A percentile compares a stretch with the other conserved stretches of the same genome.
Evolutionary conservation across 2,888 invertebrate species (phyloP).

Genomic region (Leptopilina myrica): DNA sequence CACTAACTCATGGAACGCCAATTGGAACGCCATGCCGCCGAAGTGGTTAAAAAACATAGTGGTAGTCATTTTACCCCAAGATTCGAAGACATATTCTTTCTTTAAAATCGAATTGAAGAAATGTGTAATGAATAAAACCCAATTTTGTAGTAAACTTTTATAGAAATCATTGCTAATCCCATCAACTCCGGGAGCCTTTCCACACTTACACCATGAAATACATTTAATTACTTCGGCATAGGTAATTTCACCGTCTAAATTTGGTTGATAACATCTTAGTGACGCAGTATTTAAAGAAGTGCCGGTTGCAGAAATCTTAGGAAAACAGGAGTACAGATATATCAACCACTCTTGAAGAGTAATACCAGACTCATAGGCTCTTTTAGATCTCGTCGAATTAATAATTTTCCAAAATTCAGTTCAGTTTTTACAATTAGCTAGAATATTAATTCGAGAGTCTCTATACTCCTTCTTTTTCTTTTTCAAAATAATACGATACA

Average conservation of each 20-base stretch:
- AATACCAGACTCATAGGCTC: not conserved
- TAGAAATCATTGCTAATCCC: not conserved
- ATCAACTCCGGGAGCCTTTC: constrained; percentile 3
- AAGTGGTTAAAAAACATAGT: too few species aligned
- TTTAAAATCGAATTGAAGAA: not conserved
- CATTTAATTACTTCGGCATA: not conserved
- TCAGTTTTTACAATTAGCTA: not conserved
- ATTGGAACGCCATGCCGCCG: too few species aligned
- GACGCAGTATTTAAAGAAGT: not conserved
- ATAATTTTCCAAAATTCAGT: constrained; percentile 8
- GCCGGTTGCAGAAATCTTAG: not conserved
- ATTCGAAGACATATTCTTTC: not conserved
- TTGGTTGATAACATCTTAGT: not conserved
- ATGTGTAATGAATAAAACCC: not conserved
- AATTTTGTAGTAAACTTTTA: not conserved
- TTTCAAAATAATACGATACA: too few species aligned
- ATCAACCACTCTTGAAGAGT: not conserved
- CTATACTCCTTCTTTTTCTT: too few species aligned
- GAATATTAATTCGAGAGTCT: not conserved
- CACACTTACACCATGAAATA: not conserved
- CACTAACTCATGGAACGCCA: too few species aligned
- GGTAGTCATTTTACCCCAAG: not conserved
- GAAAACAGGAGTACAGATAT: not conserved
- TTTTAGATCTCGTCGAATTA: not conserved
- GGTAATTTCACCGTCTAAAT: not conserved